A percentile compares a stretch with the other conserved stretches of the same genome.
Conservation (phyloP, 2,797 vertebrate genomes). For the Amblyraja radiata region DNA sequence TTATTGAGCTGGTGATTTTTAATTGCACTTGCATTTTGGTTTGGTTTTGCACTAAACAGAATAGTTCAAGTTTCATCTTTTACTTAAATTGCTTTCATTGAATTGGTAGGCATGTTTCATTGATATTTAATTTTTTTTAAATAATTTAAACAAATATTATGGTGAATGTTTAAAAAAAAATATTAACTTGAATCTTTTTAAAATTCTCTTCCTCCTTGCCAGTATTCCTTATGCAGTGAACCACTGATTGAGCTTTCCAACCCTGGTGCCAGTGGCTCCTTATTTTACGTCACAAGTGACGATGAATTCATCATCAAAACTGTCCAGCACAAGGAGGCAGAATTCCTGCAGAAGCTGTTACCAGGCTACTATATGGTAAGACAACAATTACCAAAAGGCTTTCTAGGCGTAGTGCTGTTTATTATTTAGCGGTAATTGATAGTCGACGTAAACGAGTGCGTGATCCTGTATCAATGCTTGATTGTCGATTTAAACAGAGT, state of each 20-base stretch:
- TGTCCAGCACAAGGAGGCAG: constrained; percentile 91
- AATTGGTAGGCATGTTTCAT: background rate
- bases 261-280: constrained; percentile 88
- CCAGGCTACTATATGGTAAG: constrained; percentile 97
- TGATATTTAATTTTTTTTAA: no score
- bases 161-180: background rate
- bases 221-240: constrained; percentile 92
- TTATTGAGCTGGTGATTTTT: background rate
- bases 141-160: background rate
- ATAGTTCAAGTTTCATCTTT: background rate
- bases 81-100: background rate
- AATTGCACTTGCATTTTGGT: background rate
- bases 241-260: constrained; percentile 90
- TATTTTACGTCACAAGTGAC: constrained; percentile 92
- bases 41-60: background rate
- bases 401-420: background rate
- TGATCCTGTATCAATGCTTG: no score
- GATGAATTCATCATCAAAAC: constrained; percentile 98
- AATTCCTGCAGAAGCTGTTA: constrained; percentile 92
- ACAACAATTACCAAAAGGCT: constrained; percentile 16
- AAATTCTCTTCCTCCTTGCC: constrained; percentile 38
- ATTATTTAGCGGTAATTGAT: no score
- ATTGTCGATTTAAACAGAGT: no score
- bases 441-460: no score
- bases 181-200: background rate